Base-by-base conservation (phyloP, 1,140 invertebrate species). In the Drosophila suzukii region DNA sequence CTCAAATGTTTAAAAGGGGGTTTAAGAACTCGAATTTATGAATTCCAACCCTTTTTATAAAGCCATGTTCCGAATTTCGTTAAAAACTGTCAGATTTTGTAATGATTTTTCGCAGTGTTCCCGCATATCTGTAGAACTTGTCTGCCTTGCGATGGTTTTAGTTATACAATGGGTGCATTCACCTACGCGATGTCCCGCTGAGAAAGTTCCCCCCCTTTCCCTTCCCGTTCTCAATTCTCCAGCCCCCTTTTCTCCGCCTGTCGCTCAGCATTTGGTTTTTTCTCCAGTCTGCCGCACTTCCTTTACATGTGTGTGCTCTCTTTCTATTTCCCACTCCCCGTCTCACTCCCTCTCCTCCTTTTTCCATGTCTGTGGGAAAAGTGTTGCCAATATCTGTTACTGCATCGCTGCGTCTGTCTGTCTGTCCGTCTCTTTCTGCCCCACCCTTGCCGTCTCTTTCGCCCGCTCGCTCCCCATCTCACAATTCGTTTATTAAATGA, bases 81-180 rank as follows among this genome's bases (percentile, higher is more conserved):
- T 36, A 36, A 36, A 12, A 36, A 17, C 17, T 7, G 17, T 17
- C 4, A 36, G 15, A 11, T n/a, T 6, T 12, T n/a, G 0, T 2
- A 6, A 6, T 7, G 8, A 39, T 43, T 56, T 39, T 51, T 13
- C n/a, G 0, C 13, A 46, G 51, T 67, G 44, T 53, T 20, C 41
- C 65, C 78, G 74, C 68, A 70, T 77, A 73, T 56, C 61, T 75
- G 59, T 49, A 43, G 11, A 41, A 57, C 49, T 85, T 78, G 78
- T 66, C 83, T 79, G 78, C 82, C 79, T 70, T 72, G 82, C 82
- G 51, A 79, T 74, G 78, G 81, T 81, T 85, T 63, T 84, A 82
- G 80, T 84, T 82, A 83, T 75, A 91, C 85, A 91, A 91, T 91
- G 90, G 82, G 90, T 91, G 90, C 90, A 91, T 91, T 91, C 90